phyloP scores from a whole-genome alignment of 2,888 invertebrate species.

The Stegana nigrithorax region DNA sequence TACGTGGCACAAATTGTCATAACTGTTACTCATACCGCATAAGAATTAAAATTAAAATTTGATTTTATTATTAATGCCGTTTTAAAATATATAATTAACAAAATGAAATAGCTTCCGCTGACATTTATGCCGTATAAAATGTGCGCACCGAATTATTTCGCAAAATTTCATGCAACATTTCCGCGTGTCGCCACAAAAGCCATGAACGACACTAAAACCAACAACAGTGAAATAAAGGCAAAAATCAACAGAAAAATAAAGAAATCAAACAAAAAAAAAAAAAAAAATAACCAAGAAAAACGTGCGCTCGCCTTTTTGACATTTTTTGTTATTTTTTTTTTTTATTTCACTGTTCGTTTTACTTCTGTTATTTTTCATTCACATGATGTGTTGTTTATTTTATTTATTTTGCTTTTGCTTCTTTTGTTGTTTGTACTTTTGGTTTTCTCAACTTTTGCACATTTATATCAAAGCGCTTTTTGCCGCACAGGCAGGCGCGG shows the following conservation, averaged over 20 bases:
- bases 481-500: constrained; percentile 13
- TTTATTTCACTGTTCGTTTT: neutral
- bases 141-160: neutral
- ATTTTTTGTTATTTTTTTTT: constrained; percentile 1
- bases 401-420: neutral
- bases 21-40: too few relatives aligned
- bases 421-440: neutral
- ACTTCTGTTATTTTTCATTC: neutral
- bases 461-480: constrained; percentile 25
- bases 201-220: too few relatives aligned
- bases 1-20: neutral
- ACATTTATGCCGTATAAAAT: constrained; percentile 37
- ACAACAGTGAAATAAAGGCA: too few relatives aligned
- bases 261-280: neutral
- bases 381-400: neutral
- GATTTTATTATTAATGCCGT: constrained; percentile 31
- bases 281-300: too few relatives aligned
- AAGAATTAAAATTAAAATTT: too few relatives aligned
- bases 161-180: constrained; percentile 6
- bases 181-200: neutral
- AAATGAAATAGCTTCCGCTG: constrained; percentile 57
- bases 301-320: constrained; percentile 11
- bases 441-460: neutral
- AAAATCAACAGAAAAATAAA: neutral
- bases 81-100: constrained; percentile 53